A percentile compares a stretch with the other conserved stretches of the same genome.
These are phyloP conservation scores for Epinephelus fuscoguttatus DNA, from an alignment of 2,113 vertebrate genomes.

Conservation along the genomic window DNA sequence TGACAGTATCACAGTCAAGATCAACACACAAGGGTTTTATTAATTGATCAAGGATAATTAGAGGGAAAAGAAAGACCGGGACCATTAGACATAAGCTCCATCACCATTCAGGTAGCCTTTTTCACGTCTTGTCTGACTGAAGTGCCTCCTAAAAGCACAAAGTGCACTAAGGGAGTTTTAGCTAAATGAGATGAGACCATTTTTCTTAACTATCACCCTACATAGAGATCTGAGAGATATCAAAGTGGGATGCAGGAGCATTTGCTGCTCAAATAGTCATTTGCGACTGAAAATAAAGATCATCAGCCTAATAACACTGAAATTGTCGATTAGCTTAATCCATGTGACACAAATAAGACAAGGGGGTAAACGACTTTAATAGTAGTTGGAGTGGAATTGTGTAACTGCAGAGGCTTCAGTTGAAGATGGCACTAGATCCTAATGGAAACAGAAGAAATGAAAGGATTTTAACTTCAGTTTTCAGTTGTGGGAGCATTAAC, in stretches of 20 bases:
- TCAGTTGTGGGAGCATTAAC: not conserved
- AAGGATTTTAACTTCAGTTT: not conserved
- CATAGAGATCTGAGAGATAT: not conserved
- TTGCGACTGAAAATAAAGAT: not conserved
- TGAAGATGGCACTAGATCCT: slow-evolving; percentile 18
- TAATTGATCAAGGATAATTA: not conserved
- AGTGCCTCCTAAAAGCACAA: not conserved
- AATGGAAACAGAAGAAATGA: not conserved
- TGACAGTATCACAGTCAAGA: not conserved
- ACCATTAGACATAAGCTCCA: not conserved
- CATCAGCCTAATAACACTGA: not conserved
- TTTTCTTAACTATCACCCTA: not conserved
- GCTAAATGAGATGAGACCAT: not conserved
- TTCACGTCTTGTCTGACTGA: not conserved
- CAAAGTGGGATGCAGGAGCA: not conserved
- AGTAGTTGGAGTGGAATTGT: not conserved
- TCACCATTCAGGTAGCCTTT: not conserved
- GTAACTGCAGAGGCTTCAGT: not conserved
- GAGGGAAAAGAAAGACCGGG: not conserved
- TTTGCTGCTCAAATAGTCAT: not conserved
- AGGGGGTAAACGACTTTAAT: not conserved
- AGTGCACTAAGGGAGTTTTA: not conserved
- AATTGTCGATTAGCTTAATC: not conserved
- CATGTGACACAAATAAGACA: not conserved
- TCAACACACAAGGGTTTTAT: not conserved